Percentiles rank a stretch among this genome's conserved stretches.
Conservation (phyloP, 1,140 invertebrate genomes). For the Drosophila nannoptera region DNA sequence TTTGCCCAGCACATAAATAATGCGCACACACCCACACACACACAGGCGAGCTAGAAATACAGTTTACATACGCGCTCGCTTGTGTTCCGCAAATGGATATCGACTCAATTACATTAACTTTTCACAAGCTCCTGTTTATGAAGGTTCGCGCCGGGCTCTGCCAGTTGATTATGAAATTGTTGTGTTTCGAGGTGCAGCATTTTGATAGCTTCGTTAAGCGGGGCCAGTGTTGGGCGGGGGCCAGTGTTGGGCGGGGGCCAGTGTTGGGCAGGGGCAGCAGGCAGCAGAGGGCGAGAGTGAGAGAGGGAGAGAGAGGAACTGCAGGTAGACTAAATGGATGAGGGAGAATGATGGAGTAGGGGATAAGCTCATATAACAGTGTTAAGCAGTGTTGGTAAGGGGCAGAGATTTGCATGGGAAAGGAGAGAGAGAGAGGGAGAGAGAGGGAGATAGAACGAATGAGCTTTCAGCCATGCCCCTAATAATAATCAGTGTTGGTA, state of each 20-base stretch:
- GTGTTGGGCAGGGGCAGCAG: neutral
- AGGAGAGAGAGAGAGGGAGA: no score
- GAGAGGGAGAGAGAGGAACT: no score
- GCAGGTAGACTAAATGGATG: no score
- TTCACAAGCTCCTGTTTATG: conserved; percentile 22
- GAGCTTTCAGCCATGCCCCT: no score
- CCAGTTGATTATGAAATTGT: conserved; percentile 2
- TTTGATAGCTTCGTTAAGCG: neutral
- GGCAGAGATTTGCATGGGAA: no score
- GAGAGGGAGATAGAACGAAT: no score
- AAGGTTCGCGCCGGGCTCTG: neutral
- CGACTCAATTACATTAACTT: conserved; percentile 38
- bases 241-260: neutral
- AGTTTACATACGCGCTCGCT: conserved; percentile 5
- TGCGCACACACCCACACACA: conserved; percentile 40
- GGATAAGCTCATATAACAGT: no score
- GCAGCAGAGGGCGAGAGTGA: no score
- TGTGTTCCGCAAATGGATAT: conserved; percentile 33
- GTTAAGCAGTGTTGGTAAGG: no score
- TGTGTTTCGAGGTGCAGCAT: neutral
- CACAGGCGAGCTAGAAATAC: conserved; percentile 8
- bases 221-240: neutral
- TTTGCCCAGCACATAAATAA: conserved; percentile 64
- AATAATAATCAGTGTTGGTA: no score
- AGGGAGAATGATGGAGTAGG: no score